These are phyloP conservation scores for Cheilosia scutellata DNA, from an alignment of 2,888 invertebrate genomes.

Conservation along the genomic window DNA sequence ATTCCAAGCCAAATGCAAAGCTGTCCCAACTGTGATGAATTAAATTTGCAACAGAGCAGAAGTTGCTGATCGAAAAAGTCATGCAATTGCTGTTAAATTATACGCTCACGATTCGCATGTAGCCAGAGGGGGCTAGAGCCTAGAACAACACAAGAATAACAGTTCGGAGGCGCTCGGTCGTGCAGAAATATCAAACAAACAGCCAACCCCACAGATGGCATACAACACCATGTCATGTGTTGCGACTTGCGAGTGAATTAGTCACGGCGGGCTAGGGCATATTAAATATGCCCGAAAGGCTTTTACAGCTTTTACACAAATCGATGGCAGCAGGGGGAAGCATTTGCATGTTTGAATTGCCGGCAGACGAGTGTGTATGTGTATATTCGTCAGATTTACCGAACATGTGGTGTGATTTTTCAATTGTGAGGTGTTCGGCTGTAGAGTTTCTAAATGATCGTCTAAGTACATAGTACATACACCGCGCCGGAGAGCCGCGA, in stretches of 20 bases:
- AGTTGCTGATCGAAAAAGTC: constrained; percentile 15
- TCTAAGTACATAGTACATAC: too few relatives aligned
- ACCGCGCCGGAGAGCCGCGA: too few relatives aligned
- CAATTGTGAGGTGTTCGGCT: too few relatives aligned
- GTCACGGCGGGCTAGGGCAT: neutral
- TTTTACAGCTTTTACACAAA: neutral
- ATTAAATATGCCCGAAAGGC: neutral
- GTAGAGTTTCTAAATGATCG: too few relatives aligned
- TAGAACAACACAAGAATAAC: constrained; percentile 14
- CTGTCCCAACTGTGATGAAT: constrained; percentile 16
- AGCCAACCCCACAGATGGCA: neutral
- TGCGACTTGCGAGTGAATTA: neutral
- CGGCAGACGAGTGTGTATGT: too few relatives aligned
- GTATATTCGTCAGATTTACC: too few relatives aligned
- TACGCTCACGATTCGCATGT: constrained; percentile 33
- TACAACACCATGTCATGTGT: constrained; percentile 6
- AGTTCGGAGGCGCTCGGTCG: constrained; percentile 10
- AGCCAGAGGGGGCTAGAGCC: constrained; percentile 10
- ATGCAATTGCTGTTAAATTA: constrained; percentile 25
- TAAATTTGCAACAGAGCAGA: constrained; percentile 22
- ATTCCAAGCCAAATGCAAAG: neutral
- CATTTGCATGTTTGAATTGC: too few relatives aligned
- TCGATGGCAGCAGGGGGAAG: too few relatives aligned
- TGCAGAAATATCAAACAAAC: constrained; percentile 23
- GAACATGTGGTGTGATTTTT: too few relatives aligned